Evolutionary conservation across 92 coral and sea anemone genomes (phyloP).

Genomic region (Paramuricea clavata): DNA sequence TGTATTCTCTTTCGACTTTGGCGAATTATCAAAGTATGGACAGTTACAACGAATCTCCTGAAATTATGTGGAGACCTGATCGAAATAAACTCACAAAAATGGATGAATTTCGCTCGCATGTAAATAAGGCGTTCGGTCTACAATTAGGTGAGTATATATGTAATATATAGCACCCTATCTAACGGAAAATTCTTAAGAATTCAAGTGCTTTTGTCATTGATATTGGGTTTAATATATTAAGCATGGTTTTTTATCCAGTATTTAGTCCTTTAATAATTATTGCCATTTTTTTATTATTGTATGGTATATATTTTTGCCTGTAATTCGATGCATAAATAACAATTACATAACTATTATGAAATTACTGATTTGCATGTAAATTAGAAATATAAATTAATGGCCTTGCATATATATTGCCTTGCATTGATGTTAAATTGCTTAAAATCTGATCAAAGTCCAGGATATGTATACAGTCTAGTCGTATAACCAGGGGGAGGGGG

Average conservation of each 20-base stretch:
- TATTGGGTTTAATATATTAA: not conserved
- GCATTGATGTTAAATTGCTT: too few species aligned
- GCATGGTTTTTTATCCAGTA: too few species aligned
- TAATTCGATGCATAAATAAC: not conserved
- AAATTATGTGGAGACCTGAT: conserved; percentile 83
- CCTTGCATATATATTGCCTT: too few species aligned
- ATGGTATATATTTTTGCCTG: not conserved
- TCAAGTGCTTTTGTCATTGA: not conserved
- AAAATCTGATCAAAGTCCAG: too few species aligned
- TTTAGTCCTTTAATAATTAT: not conserved
- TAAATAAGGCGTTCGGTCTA: conserved; percentile 71
- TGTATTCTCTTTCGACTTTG: not conserved
- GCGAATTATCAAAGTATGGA: not conserved
- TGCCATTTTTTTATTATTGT: too few species aligned
- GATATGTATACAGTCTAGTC: too few species aligned
- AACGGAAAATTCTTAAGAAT: not conserved
- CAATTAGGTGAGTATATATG: conserved; percentile 74
- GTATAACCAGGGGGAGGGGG: too few species aligned
- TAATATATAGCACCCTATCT: not conserved
- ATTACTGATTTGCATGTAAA: not conserved
- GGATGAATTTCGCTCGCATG: conserved; percentile 77
- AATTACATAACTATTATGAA: not conserved
- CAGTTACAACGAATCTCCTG: conserved; percentile 48
- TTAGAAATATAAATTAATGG: not conserved
- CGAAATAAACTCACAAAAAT: conserved; percentile 73